phyloP scores from a whole-genome alignment of 2,888 invertebrate species.

The Aplocera efformata region DNA sequence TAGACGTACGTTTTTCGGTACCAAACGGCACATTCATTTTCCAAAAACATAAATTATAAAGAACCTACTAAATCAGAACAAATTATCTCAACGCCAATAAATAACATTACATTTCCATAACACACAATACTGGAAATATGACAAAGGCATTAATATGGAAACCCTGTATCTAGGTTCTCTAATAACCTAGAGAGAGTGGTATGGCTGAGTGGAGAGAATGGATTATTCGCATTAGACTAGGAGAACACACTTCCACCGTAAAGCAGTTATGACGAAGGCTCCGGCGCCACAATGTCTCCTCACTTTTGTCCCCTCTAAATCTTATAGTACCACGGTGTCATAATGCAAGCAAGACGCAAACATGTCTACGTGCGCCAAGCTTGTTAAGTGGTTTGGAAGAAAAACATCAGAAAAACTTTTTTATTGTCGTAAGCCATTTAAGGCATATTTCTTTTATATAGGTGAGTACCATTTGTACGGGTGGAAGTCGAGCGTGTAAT shows the following conservation, averaged over 20 bases:
- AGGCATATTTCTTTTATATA: slow-evolving; percentile 58
- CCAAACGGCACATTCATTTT: too few relatives aligned
- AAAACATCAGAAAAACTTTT: slow-evolving; percentile 79
- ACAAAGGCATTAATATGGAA: slow-evolving; percentile 6
- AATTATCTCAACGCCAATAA: neutral
- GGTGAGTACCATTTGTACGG: slow-evolving; percentile 44
- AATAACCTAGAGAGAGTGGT: slow-evolving; percentile 10
- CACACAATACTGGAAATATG: slow-evolving; percentile 6
- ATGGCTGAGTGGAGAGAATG: slow-evolving; percentile 13
- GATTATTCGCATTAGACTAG: slow-evolving; percentile 32
- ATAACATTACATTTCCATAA: neutral
- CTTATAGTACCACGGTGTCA: slow-evolving; percentile 77
- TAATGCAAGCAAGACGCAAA: slow-evolving; percentile 80
- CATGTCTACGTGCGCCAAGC: slow-evolving; percentile 79
- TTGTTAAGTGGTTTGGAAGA: slow-evolving; percentile 81
- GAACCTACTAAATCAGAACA: neutral
- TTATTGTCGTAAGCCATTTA: slow-evolving; percentile 75
- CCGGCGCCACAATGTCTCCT: slow-evolving; percentile 72
- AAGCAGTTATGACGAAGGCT: slow-evolving; percentile 59
- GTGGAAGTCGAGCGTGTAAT: slow-evolving; percentile 32
- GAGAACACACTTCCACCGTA: slow-evolving; percentile 36
- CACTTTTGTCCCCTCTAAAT: slow-evolving; percentile 77
- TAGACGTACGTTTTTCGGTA: too few relatives aligned
- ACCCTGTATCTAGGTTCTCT: slow-evolving; percentile 10
- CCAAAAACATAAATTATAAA: too few relatives aligned